Evolutionary conservation across 2,113 vertebrate genomes (phyloP).

Genomic region (Pungitius pungitius): DNA sequence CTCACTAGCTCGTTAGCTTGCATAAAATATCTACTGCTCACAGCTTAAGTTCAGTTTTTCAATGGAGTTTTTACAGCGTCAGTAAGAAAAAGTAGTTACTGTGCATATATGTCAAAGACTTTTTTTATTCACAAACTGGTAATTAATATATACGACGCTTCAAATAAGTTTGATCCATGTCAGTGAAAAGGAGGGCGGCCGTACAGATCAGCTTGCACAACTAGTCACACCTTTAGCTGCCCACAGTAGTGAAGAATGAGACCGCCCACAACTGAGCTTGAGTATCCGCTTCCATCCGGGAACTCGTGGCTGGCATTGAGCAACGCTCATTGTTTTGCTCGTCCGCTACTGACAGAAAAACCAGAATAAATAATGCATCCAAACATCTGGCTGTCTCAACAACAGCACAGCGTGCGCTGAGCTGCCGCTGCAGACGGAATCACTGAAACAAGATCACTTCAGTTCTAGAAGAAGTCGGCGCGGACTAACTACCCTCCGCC

Average conservation of each 20-base stretch:
- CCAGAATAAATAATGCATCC: conserved; percentile 63
- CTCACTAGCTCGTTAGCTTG: not conserved
- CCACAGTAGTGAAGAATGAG: conserved; percentile 31
- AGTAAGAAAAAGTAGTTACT: not conserved
- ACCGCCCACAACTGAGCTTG: conserved; percentile 9
- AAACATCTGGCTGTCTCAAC: conserved; percentile 65
- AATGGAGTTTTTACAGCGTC: not conserved
- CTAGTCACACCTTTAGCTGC: conserved; percentile 22
- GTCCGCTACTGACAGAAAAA: conserved; percentile 59
- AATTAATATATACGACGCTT: not conserved
- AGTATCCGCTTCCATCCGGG: conserved; percentile 45
- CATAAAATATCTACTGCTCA: not conserved
- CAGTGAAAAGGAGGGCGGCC: not conserved
- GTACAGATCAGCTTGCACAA: conserved; percentile 1
- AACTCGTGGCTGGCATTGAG: conserved; percentile 37
- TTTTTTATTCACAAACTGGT: not conserved
- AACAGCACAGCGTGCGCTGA: conserved; percentile 37
- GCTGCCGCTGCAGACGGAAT: conserved; percentile 42
- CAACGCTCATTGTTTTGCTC: conserved; percentile 60
- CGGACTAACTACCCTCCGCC: not conserved
- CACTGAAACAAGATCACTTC: conserved; percentile 13
- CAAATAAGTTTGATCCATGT: not conserved
- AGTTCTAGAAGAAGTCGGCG: not conserved
- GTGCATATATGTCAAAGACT: not conserved
- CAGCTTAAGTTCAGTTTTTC: not conserved